Conservation (phyloP, 2,888 invertebrate genomes). For the Unio delphinus region DNA sequence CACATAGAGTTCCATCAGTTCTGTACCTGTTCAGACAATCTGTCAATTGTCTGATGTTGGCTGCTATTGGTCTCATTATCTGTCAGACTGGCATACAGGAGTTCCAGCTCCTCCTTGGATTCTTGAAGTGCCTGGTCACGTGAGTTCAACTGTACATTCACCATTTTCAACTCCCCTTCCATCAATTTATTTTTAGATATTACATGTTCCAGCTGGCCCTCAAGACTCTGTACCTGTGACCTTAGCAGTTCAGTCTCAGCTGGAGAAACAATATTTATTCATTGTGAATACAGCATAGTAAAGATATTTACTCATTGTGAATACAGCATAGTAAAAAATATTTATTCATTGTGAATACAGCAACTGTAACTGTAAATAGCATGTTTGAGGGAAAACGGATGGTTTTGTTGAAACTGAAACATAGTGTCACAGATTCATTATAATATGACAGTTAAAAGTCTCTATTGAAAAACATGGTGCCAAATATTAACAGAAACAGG, state of each 20-base stretch:
- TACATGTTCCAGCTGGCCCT: constrained; percentile 44
- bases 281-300: no score
- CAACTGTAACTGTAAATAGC: no score
- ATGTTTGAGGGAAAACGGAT: no score
- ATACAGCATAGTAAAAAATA: no score
- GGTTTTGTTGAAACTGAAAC: no score
- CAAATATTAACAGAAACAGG: no score
- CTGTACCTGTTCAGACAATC: constrained; percentile 47
- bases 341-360: no score
- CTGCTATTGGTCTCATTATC: constrained; percentile 40
- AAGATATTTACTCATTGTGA: no score
- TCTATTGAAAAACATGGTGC: no score
- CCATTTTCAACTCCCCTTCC: constrained; percentile 51
- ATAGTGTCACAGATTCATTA: no score
- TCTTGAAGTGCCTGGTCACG: constrained; percentile 57
- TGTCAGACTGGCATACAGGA: constrained; percentile 31
- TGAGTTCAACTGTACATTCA: constrained; percentile 50
- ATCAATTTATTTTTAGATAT: constrained; percentile 41
- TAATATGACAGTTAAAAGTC: no score
- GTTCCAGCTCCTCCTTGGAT: constrained; percentile 46
- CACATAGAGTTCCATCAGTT: background rate
- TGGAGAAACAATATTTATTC: no score
- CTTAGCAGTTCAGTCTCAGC: constrained; percentile 16
- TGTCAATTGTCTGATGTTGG: constrained; percentile 55
- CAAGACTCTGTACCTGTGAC: constrained; percentile 25